phyloP scores from a whole-genome alignment of 2,797 vertebrate genomes.

The Varecia variegata region DNA sequence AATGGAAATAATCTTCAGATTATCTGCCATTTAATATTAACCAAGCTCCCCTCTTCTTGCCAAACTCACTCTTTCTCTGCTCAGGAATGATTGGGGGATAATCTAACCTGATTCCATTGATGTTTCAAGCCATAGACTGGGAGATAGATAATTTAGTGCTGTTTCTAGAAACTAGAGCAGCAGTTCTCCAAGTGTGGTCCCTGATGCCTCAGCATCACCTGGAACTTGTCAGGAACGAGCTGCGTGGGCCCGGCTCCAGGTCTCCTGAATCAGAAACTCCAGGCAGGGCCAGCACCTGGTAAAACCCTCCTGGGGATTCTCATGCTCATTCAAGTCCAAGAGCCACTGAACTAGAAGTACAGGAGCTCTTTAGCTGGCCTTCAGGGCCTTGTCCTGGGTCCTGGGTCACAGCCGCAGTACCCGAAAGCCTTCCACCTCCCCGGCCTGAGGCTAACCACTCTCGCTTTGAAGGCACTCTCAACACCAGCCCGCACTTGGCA shows the following conservation, averaged over 20 bases:
- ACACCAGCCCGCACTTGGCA: not conserved
- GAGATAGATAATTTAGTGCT: not conserved
- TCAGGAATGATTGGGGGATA: not conserved
- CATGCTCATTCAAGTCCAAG: not conserved
- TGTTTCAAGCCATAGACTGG: not conserved
- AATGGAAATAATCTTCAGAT: constrained; percentile 15
- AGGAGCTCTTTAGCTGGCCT: not conserved
- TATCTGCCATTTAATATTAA: not conserved
- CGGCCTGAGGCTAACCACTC: not conserved
- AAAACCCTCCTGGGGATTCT: not conserved
- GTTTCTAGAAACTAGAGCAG: not conserved
- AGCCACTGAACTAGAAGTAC: not conserved
- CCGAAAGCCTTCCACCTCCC: not conserved
- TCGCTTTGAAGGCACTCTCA: not conserved
- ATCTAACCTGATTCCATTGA: not conserved
- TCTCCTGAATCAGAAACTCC: not conserved
- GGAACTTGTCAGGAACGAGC: not conserved
- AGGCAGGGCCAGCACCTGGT: not conserved
- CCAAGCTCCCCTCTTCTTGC: not conserved
- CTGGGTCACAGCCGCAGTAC: no score
- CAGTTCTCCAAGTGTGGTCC: not conserved
- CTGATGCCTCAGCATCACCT: not conserved
- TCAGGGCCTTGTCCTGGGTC: not conserved
- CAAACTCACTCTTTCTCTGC: not conserved
- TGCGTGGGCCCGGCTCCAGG: not conserved